Percentiles rank a stretch among this genome's conserved stretches.
Conservation (phyloP, 2,797 vertebrate genomes). For the Sitta carolinensis region DNA sequence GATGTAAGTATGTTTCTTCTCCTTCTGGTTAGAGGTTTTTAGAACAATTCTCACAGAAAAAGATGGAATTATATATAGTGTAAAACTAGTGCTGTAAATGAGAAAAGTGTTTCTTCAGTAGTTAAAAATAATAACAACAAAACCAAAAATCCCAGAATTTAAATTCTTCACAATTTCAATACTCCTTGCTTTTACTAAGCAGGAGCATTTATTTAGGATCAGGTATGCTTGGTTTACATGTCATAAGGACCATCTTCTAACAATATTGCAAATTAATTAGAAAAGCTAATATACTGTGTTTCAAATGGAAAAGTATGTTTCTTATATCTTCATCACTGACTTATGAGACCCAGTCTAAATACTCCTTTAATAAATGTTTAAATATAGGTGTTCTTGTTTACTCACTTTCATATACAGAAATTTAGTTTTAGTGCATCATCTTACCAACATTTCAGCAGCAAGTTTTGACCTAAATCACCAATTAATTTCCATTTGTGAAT, state of each 20-base stretch:
- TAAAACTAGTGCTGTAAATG: not conserved
- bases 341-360: not conserved
- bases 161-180: not conserved
- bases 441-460: not conserved
- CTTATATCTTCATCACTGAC: not conserved
- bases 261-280: not conserved
- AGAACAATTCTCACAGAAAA: not conserved
- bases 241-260: not conserved
- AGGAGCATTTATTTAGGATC: not conserved
- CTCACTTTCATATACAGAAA: not conserved
- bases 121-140: not conserved
- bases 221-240: not conserved
- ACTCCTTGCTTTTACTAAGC: not conserved
- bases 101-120: not conserved
- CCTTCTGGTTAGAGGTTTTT: not conserved
- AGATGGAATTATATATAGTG: not conserved
- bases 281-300: not conserved
- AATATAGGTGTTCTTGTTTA: not conserved
- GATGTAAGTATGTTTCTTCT: not conserved
- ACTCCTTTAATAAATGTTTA: not conserved
- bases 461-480: not conserved
- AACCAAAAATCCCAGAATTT: not conserved
- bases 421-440: not conserved
- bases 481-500: not conserved
- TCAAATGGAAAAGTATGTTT: not conserved